These are phyloP conservation scores for Lysiphlebus fabarum DNA, from an alignment of 1,140 invertebrate species.

Conservation along the genomic window DNA sequence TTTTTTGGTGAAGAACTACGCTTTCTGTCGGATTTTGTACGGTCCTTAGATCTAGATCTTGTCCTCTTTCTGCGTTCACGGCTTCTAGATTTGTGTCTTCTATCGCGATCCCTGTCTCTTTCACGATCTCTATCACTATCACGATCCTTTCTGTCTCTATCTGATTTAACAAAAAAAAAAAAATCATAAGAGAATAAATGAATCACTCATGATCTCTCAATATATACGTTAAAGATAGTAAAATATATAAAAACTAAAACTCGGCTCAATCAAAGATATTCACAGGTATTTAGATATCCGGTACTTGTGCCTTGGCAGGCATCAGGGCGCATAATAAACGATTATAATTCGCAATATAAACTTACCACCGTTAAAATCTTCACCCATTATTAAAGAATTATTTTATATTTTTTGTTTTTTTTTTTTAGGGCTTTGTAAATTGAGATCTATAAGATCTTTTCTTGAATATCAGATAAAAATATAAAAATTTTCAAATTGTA, in stretches of 20 bases:
- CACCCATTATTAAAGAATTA: conserved; percentile 39
- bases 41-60: conserved; percentile 62
- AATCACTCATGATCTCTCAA: too few relatives aligned
- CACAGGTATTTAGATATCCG: too few relatives aligned
- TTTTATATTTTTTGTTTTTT: not conserved
- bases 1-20: conserved; percentile 62
- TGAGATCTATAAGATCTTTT: not conserved
- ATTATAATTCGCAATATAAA: not conserved
- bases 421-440: not conserved
- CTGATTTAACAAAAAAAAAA: conserved; percentile 23
- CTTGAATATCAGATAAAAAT: too few relatives aligned
- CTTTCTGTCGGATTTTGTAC: conserved; percentile 51
- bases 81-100: conserved; percentile 68
- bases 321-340: too few relatives aligned
- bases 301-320: too few relatives aligned
- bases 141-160: conserved; percentile 46
- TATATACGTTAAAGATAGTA: too few relatives aligned
- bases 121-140: conserved; percentile 52
- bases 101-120: conserved; percentile 59
- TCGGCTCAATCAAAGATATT: not conserved
- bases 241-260: not conserved
- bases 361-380: conserved; percentile 52
- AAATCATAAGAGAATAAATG: not conserved
- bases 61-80: conserved; percentile 66
- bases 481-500: too few relatives aligned